Percentiles rank a stretch among this genome's conserved stretches.
Conservation (phyloP, 2,113 vertebrate genomes). For the Lanius collurio region DNA sequence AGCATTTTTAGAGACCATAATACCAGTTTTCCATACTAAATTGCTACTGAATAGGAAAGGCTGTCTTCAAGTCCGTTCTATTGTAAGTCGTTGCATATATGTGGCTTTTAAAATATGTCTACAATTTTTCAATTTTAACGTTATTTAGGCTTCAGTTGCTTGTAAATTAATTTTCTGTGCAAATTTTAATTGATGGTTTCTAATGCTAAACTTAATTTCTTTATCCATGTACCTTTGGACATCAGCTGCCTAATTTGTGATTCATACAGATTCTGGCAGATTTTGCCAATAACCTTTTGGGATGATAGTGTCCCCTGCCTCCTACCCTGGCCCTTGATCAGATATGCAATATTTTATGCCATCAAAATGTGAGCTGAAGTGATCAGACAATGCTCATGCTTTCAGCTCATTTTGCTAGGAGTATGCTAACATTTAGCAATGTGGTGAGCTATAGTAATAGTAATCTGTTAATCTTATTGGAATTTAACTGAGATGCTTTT, state of each 20-base stretch:
- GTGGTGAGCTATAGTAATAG: background rate
- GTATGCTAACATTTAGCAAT: background rate
- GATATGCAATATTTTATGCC: background rate
- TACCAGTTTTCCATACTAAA: background rate
- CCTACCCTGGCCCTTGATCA: background rate
- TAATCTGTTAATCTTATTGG: background rate
- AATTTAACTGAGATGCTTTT: background rate
- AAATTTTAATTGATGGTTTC: background rate
- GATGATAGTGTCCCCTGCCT: background rate
- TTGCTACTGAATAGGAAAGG: background rate
- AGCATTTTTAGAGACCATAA: background rate
- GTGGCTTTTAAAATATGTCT: background rate
- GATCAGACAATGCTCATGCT: background rate
- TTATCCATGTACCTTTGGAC: background rate
- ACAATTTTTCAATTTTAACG: background rate
- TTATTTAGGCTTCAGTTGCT: background rate
- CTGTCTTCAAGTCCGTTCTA: background rate
- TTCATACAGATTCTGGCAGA: background rate
- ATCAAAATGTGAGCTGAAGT: background rate
- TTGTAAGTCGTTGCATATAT: background rate
- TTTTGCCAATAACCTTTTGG: background rate
- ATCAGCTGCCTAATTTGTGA: background rate
- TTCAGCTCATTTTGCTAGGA: background rate
- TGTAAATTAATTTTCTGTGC: background rate
- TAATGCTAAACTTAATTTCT: background rate